These are phyloP conservation scores for Guaruba guarouba DNA, from an alignment of 2,113 vertebrate genomes.

Conservation along the genomic window DNA sequence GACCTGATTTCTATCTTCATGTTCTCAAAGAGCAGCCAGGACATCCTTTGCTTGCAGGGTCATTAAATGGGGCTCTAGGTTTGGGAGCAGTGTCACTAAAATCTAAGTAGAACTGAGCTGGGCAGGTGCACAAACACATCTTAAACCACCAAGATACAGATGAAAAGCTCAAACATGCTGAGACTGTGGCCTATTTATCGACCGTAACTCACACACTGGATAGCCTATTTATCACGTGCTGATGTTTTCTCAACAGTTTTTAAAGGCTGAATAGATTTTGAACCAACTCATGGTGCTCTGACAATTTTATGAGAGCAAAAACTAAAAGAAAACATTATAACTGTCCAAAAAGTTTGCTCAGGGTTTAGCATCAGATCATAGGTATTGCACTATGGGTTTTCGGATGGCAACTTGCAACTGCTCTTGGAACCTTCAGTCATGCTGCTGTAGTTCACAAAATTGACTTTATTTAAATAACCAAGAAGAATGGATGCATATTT, in stretches of 20 bases:
- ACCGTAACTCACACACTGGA: not conserved
- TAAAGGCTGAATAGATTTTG: not conserved
- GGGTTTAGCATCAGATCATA: not conserved
- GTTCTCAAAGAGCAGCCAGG: not conserved
- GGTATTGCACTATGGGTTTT: not conserved
- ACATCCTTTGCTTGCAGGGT: not conserved
- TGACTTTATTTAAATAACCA: constrained; percentile 5
- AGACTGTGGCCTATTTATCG: not conserved
- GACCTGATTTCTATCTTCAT: not conserved
- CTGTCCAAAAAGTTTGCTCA: not conserved
- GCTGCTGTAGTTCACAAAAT: not conserved
- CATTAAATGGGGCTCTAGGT: not conserved
- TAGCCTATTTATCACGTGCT: not conserved
- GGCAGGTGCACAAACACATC: not conserved
- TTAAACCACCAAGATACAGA: not conserved
- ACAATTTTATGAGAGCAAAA: not conserved
- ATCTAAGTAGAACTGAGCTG: not conserved
- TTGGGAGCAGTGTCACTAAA: not conserved
- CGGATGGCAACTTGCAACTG: fast-evolving
- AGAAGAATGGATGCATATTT: not conserved
- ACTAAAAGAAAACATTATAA: not conserved
- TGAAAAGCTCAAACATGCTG: not conserved
- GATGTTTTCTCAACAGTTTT: not conserved
- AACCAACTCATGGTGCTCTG: not conserved
- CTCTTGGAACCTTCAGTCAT: not conserved